Evolutionary conservation across 2,888 invertebrate species (phyloP).

Genomic region (Tenthredo livida): DNA sequence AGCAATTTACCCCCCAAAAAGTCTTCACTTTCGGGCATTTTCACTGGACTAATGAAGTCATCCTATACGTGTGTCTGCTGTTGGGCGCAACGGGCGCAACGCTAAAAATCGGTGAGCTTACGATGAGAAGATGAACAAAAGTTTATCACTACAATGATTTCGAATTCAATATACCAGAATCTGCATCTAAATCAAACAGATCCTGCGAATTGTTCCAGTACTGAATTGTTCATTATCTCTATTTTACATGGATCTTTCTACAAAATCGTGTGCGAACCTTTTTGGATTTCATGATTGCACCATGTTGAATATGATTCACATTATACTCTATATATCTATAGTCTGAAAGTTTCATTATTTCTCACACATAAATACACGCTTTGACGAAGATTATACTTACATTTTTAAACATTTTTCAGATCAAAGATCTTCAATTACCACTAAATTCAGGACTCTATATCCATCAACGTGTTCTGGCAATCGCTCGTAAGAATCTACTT

Average conservation of each 20-base stretch:
- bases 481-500: neutral
- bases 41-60: no score
- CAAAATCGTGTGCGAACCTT: neutral
- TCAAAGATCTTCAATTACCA: neutral
- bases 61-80: conserved; percentile 17
- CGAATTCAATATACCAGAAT: neutral
- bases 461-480: neutral
- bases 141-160: neutral
- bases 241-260: neutral
- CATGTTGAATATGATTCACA: neutral
- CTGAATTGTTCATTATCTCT: neutral
- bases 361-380: neutral
- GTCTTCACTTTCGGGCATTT: no score
- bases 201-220: neutral
- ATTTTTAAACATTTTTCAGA: no score
- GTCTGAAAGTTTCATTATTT: neutral
- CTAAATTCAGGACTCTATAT: neutral
- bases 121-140: neutral
- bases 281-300: neutral
- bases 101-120: neutral
- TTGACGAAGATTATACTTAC: no score
- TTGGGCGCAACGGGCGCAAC: neutral
- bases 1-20: no score
- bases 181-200: neutral
- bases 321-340: neutral